These are phyloP conservation scores for Promerops cafer DNA, from an alignment of 2,113 vertebrate species.

Conservation along the genomic window DNA sequence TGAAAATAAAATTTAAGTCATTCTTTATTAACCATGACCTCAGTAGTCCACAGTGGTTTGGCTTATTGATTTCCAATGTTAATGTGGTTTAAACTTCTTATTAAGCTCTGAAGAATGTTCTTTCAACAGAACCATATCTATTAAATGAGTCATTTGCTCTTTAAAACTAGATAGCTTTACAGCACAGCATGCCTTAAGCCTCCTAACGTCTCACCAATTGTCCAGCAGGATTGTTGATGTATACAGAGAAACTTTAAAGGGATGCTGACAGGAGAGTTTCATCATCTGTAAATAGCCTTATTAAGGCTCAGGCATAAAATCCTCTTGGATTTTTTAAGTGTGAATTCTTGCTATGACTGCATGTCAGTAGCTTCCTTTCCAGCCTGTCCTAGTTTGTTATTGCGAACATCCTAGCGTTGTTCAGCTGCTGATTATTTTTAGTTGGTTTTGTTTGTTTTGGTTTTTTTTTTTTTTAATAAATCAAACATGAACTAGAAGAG, in stretches of 20 bases:
- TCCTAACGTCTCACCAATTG: not conserved
- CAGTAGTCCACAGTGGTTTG: conserved; percentile 33
- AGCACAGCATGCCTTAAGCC: conserved; percentile 28
- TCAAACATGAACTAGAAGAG: not conserved
- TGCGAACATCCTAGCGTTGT: not conserved
- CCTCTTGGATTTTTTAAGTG: not conserved
- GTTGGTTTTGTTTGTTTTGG: not conserved
- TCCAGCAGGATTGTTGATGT: conserved; percentile 36
- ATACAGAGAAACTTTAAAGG: not conserved
- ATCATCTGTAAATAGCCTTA: conserved; percentile 19
- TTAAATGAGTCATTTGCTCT: conserved; percentile 56
- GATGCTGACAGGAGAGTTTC: conserved; percentile 19
- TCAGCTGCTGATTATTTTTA: not conserved
- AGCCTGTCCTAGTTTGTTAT: not conserved
- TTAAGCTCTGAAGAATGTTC: conserved; percentile 44
- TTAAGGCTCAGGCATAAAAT: conserved; percentile 31
- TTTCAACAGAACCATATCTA: conserved; percentile 50
- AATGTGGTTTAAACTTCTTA: conserved; percentile 48
- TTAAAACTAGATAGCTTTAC: conserved; percentile 18
- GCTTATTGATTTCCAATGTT: conserved; percentile 56
- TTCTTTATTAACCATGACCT: conserved; percentile 48
- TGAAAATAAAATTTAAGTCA: conserved; percentile 44
- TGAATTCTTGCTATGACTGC: not conserved
- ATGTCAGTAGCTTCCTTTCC: not conserved
- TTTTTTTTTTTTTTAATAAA: not conserved